A percentile compares a stretch with the other conserved stretches of the same genome.
Evolutionary conservation across 2,113 vertebrate genomes (phyloP).

Genomic region (Halcyon senegalensis): DNA sequence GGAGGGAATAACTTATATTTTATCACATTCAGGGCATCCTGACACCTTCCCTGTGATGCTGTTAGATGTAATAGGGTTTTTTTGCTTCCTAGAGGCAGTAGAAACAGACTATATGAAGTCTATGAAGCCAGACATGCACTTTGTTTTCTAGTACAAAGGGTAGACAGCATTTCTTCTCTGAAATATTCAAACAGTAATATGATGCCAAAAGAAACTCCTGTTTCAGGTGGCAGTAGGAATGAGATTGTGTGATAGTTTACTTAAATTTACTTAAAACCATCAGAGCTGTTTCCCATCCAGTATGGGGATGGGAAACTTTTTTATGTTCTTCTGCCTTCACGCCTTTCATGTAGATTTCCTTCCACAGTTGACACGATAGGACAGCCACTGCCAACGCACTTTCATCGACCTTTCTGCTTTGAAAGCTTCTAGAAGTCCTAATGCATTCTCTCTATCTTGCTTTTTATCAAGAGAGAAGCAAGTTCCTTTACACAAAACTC

Average conservation of each 20-base stretch:
- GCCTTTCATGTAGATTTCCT: background rate
- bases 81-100: background rate
- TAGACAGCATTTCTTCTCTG: background rate
- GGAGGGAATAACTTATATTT: background rate
- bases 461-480: background rate
- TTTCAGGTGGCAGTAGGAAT: background rate
- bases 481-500: background rate
- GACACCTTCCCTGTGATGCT: background rate
- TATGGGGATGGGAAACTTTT: background rate
- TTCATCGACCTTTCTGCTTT: background rate
- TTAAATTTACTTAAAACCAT: background rate
- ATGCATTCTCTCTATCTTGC: background rate
- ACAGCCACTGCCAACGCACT: background rate
- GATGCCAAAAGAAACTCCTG: background rate
- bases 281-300: background rate
- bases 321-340: background rate
- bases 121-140: background rate
- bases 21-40: background rate
- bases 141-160: background rate
- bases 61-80: background rate
- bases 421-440: slow-evolving; percentile 29
- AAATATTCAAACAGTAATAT: background rate
- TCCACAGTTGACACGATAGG: background rate
- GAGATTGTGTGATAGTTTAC: background rate
- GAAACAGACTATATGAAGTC: background rate